Conservation (phyloP, 2,113 vertebrate genomes). For the Carassius carassius region DNA sequence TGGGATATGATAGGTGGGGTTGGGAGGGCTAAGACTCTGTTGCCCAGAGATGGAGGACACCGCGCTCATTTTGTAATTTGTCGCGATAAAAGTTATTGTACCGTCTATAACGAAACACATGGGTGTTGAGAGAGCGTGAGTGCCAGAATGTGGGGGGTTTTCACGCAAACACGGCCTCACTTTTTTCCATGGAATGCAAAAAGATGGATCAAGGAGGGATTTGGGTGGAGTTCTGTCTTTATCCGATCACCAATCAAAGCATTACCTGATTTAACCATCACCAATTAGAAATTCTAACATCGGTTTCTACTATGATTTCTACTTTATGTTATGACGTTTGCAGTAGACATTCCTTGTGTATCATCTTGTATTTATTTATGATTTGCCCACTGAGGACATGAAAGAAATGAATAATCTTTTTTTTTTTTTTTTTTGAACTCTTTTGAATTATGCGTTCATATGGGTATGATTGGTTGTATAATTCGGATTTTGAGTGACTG, state of each 20-base stretch:
- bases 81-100: constrained; percentile 70
- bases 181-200: constrained; percentile 64
- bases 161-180: constrained; percentile 65
- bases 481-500: constrained; percentile 79
- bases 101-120: constrained; percentile 57
- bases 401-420: constrained; percentile 66
- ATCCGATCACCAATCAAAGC: constrained; percentile 71
- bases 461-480: constrained; percentile 85
- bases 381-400: constrained; percentile 85
- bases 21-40: constrained; percentile 35
- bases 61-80: constrained; percentile 68
- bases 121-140: neutral
- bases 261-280: constrained; percentile 78
- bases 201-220: constrained; percentile 31
- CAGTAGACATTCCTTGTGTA: constrained; percentile 98
- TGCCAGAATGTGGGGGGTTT: neutral
- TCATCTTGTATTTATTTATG: constrained; percentile 98
- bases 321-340: constrained; percentile 85
- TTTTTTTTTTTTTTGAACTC: constrained; percentile 77
- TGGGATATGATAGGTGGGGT: constrained; percentile 17
- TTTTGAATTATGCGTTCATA: constrained; percentile 81
- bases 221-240: constrained; percentile 59
- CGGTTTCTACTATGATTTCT: constrained; percentile 77
- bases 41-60: constrained; percentile 44
- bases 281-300: constrained; percentile 76